Evolutionary conservation across 53 echinoderm and acorn worm genomes (phyloP), one percentile per base, ranked within the genome.

Genomic region (Actinopyga echinites): DNA sequence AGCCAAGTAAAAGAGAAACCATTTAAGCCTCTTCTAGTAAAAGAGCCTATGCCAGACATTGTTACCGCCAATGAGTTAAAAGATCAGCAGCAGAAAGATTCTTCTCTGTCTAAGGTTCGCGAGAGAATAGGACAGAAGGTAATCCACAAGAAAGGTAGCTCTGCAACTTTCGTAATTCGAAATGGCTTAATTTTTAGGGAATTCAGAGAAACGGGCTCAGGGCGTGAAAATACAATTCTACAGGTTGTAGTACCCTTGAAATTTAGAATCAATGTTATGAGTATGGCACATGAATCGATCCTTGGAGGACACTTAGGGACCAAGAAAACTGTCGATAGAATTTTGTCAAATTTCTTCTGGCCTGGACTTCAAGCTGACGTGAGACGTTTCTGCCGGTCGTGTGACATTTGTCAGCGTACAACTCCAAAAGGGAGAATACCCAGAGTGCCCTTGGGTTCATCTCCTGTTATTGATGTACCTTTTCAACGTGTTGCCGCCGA

Each of bases 391-490:
- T 85, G 84, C 53, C 85, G 67, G 15, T 91, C 80, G 4, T 87
- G 91, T 68, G 87, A 91, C 75, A 86, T 90, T 7, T 91, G 91
- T 79, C 91, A 91, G 33, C 69, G 84, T 7, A 91, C 84, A 5
- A 73, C 84, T 17, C 84, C 79, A 11, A 91, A 87, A 87, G 85
- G 85, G 0, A 84, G 55, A 34, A 74, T 83, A 3, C 74, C 71
- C 9, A 87, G 80, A 59, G 87, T 91, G 13, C 87, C 91, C 8
- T 35, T 87, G 8, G 91, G 82, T 32, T 19, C n/a, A 34, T 82
- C 83, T 65, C 86, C 91, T 21, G 32, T 87, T 5, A 87, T 80
- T 21, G 87, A 84, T 56, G 37, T 40, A n/a, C 85, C 84, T 6
- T 87, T 87, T 36, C 58, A 84, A 15, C 40, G 91, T 21, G 37